phyloP scores from a whole-genome alignment of 2,797 vertebrate genomes.

The Phalanger gymnotis region DNA sequence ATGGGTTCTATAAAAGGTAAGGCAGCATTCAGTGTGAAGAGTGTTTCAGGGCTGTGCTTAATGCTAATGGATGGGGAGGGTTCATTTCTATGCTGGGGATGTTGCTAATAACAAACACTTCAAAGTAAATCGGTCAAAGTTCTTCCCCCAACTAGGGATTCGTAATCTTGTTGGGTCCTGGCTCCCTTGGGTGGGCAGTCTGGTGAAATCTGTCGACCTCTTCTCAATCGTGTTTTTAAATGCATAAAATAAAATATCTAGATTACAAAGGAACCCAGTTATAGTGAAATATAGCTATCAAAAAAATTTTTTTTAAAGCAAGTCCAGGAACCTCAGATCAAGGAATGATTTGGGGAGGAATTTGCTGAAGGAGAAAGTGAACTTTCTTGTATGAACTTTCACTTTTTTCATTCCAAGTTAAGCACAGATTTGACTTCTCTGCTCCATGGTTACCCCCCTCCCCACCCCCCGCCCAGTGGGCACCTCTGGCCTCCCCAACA shows the following conservation, averaged over 20 bases:
- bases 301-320: not conserved
- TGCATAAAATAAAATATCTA: not conserved
- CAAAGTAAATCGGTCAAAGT: not conserved
- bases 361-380: not conserved
- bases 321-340: not conserved
- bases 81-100: not conserved
- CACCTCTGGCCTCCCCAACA: not conserved
- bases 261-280: not conserved
- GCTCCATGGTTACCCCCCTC: not conserved
- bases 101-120: not conserved
- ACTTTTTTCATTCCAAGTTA: not conserved
- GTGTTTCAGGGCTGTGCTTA: constrained; percentile 45
- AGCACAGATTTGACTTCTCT: not conserved
- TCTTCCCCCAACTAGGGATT: not conserved
- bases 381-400: not conserved
- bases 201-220: not conserved
- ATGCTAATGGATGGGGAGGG: not conserved
- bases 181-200: not conserved
- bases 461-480: not conserved
- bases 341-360: not conserved
- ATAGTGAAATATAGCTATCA: not conserved
- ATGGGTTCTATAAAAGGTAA: constrained; percentile 96
- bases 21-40: constrained; percentile 68
- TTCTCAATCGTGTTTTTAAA: not conserved
- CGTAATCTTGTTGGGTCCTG: not conserved